phyloP scores from a whole-genome alignment of 2,113 vertebrate genomes.

The Geococcyx californianus region DNA sequence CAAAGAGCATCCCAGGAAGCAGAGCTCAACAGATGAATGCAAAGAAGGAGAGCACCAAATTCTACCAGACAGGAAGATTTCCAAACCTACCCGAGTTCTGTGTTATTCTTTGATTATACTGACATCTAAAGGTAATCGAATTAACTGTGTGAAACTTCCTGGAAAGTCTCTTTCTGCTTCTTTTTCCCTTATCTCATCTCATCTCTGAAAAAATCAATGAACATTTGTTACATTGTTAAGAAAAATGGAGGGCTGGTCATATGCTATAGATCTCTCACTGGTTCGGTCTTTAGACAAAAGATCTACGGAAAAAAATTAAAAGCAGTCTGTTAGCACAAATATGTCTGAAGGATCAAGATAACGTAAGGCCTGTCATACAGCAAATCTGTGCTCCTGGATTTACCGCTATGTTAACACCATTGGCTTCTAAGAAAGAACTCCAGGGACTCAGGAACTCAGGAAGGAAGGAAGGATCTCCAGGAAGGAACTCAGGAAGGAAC shows the following conservation, averaged over 20 bases:
- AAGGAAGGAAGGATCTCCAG: no score
- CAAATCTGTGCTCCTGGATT: not conserved
- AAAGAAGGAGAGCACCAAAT: not conserved
- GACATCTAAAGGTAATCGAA: conserved; percentile 66
- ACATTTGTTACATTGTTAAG: not conserved
- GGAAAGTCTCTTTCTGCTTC: not conserved
- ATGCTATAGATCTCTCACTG: not conserved
- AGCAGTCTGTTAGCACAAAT: not conserved
- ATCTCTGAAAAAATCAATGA: not conserved
- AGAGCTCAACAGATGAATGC: not conserved
- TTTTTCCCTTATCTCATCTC: not conserved
- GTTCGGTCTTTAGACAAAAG: not conserved
- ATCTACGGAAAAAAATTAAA: not conserved
- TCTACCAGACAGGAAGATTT: not conserved
- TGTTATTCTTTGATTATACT: conserved; percentile 61
- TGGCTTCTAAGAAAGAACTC: not conserved
- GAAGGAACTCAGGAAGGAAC: no score
- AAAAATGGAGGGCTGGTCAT: not conserved
- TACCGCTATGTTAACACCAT: not conserved
- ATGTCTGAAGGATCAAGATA: not conserved
- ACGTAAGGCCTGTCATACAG: not conserved
- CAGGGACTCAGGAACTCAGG: not conserved
- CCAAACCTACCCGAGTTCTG: not conserved
- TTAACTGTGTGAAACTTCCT: not conserved
- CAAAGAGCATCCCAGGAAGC: not conserved